Percentiles rank a stretch among this genome's conserved stretches.
phyloP scores from a whole-genome alignment of 2,797 vertebrate genomes.

The Argyrosomus regius region DNA sequence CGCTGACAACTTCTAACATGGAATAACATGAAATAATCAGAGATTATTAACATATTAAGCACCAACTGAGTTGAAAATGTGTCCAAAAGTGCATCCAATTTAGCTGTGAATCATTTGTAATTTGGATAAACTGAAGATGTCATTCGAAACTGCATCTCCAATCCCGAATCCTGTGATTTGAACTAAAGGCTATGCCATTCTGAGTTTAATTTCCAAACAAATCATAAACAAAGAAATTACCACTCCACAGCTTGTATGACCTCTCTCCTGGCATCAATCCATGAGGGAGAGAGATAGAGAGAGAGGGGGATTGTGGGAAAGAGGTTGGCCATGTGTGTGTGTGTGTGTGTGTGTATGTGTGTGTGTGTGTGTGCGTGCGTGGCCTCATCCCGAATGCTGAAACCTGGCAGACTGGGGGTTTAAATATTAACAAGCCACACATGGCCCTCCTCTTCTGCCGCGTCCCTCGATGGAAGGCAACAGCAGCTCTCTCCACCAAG shows the following conservation, averaged over 20 bases:
- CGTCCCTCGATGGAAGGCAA: conserved; percentile 84
- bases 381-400: conserved; percentile 76
- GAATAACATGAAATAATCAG: conserved; percentile 15
- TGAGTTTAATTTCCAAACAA: conserved; percentile 71
- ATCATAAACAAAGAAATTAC: conserved; percentile 78
- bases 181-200: conserved; percentile 38
- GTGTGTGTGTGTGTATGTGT: conserved; percentile 49
- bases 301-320: conserved; percentile 69
- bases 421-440: conserved; percentile 92
- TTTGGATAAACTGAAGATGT: conserved; percentile 38
- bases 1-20: conserved; percentile 4
- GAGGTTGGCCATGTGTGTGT: conserved; percentile 55
- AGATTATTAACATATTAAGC: conserved; percentile 42
- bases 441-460: conserved; percentile 85
- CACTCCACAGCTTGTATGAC: conserved; percentile 77
- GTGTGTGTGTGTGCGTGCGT: conserved; percentile 63
- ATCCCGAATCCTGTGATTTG: conserved; percentile 25
- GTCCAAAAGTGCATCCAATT: conserved; percentile 47
- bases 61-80: conserved; percentile 23
- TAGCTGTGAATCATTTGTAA: conserved; percentile 18
- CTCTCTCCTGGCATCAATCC: conserved; percentile 71
- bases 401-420: conserved; percentile 87
- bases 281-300: conserved; percentile 52
- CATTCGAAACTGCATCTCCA: conserved; percentile 31
- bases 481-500: conserved; percentile 85